Percentiles rank a stretch among this genome's conserved stretches.
Conservation (phyloP, 2,113 vertebrate genomes). For the Pipra filicauda region DNA sequence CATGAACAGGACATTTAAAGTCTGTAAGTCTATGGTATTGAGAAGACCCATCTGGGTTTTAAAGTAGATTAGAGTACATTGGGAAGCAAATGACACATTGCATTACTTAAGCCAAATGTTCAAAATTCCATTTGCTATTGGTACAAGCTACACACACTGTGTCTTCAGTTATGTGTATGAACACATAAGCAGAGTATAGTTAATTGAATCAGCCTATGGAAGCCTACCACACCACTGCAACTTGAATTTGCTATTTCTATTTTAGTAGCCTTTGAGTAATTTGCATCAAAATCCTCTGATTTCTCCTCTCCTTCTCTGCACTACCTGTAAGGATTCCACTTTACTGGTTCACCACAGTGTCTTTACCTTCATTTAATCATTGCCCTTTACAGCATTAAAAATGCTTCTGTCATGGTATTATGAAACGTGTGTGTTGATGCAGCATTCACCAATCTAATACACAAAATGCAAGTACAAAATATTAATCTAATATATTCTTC, state of each 20-base stretch:
- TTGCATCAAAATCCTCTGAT: not conserved
- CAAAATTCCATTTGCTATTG: slow-evolving; percentile 14
- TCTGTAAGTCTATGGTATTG: not conserved
- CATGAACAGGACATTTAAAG: not conserved
- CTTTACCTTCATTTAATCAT: not conserved
- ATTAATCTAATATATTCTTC: not conserved
- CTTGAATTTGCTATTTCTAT: not conserved
- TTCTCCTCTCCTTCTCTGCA: not conserved
- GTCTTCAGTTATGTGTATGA: not conserved
- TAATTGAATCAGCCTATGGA: not conserved
- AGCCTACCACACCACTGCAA: not conserved
- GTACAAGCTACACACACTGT: not conserved
- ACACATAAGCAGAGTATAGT: not conserved
- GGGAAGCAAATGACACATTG: not conserved
- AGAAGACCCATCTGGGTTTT: not conserved
- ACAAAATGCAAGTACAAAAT: not conserved
- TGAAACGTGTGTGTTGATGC: not conserved
- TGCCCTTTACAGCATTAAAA: not conserved
- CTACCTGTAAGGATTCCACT: not conserved
- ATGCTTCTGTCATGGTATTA: not conserved
- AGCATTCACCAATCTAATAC: not conserved
- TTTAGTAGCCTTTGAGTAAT: not conserved
- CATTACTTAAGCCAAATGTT: slow-evolving; percentile 7
- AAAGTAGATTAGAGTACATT: not conserved
- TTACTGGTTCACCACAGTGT: not conserved